Base-by-base conservation (phyloP, 2,888 invertebrate species). In the Lydus trimaculatus region DNA sequence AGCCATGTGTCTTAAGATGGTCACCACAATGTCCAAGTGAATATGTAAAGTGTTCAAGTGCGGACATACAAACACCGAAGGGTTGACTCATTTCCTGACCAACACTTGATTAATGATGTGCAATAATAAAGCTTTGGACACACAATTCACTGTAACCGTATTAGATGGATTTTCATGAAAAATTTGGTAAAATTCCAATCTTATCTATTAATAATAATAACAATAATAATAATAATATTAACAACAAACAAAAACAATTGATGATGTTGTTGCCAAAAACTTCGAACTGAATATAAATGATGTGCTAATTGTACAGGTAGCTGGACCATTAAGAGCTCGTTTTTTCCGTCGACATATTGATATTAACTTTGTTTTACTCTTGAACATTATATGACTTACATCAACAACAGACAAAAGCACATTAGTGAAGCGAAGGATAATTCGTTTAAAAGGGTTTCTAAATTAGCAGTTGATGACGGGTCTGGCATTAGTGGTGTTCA, bases 1-100 rank as follows among this genome's bases (percentile, higher is more conserved):
- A 72, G 75, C 78, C 78, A 80, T 80, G 76, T 79, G 79, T 81
- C 80, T 81, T 79, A 77, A 80, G 81, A 80, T 76, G 76, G 78
- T 70, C 70, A 74, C 79, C 79, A 75, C 81, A 80, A 77, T 75
- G 80, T 80, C 80, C 80, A 76, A 76, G 74, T 48, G 73, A 78
- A 79, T 81, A 81, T 81, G 82, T 82, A 81, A 82, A 82, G 80
- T 81, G 80, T 76, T 80, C 76, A 75, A 78, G 78, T 80, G 75
- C 73, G 75, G 76, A 74, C 75, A 74, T 76, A 77, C 79, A 82
- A 83, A 83, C 84, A 82, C 84, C 84, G 82, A 85, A 84, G 84
- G 85, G 85, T 85, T 84, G 84, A 84, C 85, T 84, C 85, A 84
- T 85, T 85, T 85, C 85, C 85, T 85, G 85, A 83, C 84, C 84